Percentiles rank a stretch among this genome's conserved stretches.
phyloP scores from a whole-genome alignment of 2,888 invertebrate genomes.

The Schrankia costaestrigalis region DNA sequence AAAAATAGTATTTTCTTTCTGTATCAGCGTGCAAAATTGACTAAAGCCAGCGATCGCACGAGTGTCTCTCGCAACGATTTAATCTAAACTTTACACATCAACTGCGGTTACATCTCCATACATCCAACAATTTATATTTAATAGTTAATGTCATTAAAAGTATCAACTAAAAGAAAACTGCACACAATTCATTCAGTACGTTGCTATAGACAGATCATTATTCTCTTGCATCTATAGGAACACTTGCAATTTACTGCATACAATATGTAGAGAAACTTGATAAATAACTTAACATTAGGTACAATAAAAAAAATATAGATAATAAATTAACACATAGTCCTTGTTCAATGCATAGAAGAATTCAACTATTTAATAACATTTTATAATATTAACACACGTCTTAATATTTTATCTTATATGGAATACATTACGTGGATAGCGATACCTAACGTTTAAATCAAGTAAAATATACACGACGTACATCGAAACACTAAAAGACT shows the following conservation, averaged over 20 bases:
- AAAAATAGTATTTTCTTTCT: constrained; percentile 63
- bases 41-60: constrained; percentile 68
- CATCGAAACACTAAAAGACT: constrained; percentile 59
- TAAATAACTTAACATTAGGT: constrained; percentile 76
- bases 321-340: constrained; percentile 78
- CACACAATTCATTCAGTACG: constrained; percentile 57
- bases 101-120: constrained; percentile 49
- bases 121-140: constrained; percentile 49
- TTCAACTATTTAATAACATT: constrained; percentile 63
- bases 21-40: constrained; percentile 72
- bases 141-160: constrained; percentile 44
- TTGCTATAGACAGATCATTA: constrained; percentile 62
- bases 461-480: constrained; percentile 51
- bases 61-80: constrained; percentile 59
- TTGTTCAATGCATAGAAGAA: constrained; percentile 73
- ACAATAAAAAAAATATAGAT: constrained; percentile 59
- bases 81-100: constrained; percentile 49
- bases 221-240: constrained; percentile 47
- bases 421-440: constrained; percentile 72
- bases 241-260: constrained; percentile 54
- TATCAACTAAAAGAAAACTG: constrained; percentile 51
- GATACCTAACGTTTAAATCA: constrained; percentile 60
- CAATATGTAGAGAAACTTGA: constrained; percentile 51
- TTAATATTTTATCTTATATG: constrained; percentile 72
- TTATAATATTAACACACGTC: constrained; percentile 64